Evolutionary conservation across 2,888 invertebrate species (phyloP), one percentile per base, ranked within the genome.

Genomic region (Bembecia ichneumoniformis): DNA sequence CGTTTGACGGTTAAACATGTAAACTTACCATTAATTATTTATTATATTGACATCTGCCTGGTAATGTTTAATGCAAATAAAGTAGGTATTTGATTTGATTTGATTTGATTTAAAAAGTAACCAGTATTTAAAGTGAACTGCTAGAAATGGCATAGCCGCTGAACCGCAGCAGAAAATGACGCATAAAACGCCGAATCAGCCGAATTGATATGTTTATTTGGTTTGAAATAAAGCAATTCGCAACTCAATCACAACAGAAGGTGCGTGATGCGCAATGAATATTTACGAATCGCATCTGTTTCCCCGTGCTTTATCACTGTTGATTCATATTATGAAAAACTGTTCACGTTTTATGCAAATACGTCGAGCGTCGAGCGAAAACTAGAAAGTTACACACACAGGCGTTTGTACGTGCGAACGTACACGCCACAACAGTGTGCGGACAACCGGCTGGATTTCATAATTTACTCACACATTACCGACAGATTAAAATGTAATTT

Each of bases 261-360:
- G 28, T 28, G 53, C 57, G 61, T 55, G 67, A 66, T 74, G 76
- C 59, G 65, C 63, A 59, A 68, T 78, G 84, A 82, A 86, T 84
- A 82, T 82, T 79, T 78, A 79, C 67, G 64, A 34, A 35, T 68
- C 67, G 77, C 72, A 73, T 74, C 66, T 63, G 70, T 71, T 73
- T 77, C 80, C 78, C 82, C 77, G 81, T 72, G 76, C 70, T 73
- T 77, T 77, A 72, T 28, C 28, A 28, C 28, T 28, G 28, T 28
- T 28, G 28, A 28, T 28, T 28, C 28, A 28, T 81, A 82, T 83
- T 83, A 86, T 82, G 82, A 86, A 84, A 87, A 86, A 84, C 84
- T 74, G 71, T 79, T 78, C 87, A 86, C 87, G 87, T 87, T 77
- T 80, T 81, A 86, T 86, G 87, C 81, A 82, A 86, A 87, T 86